Conservation (phyloP, 2,113 vertebrate species). For the Saimiri boliviensis region DNA sequence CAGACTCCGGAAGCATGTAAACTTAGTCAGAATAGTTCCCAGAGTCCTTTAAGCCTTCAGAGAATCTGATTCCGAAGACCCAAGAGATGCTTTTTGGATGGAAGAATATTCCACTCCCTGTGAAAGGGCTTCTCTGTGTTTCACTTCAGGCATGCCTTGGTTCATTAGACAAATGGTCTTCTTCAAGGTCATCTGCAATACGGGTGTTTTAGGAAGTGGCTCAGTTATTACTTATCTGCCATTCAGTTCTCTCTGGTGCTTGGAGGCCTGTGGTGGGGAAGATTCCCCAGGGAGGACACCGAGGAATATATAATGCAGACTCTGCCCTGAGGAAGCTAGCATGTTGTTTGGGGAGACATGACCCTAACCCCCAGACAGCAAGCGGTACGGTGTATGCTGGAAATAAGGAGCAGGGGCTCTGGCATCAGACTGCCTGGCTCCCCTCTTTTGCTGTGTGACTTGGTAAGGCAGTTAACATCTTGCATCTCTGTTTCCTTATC, state of each 20-base stretch:
- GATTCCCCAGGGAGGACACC: neutral
- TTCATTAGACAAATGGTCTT: neutral
- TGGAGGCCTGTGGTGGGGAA: accelerated
- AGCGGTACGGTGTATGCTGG: accelerated
- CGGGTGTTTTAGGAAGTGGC: neutral
- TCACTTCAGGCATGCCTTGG: neutral
- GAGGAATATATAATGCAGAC: accelerated
- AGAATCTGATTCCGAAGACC: neutral
- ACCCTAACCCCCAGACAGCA: neutral
- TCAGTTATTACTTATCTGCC: neutral
- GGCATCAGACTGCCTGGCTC: neutral
- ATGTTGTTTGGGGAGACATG: accelerated
- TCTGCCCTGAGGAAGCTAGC: neutral
- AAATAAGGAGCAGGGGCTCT: neutral
- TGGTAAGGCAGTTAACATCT: neutral
- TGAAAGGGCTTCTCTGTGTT: neutral
- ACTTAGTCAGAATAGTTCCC: neutral
- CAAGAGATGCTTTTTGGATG: neutral
- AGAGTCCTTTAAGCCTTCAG: neutral
- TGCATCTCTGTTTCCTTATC: neutral
- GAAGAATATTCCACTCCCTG: neutral
- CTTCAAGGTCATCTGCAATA: neutral
- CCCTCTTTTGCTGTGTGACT: neutral
- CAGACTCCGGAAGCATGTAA: neutral
- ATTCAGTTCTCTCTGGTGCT: neutral